Percentiles rank a stretch among this genome's conserved stretches.
These are phyloP conservation scores for Erannis defoliaria DNA, from an alignment of 2,888 invertebrate species.

Conservation along the genomic window DNA sequence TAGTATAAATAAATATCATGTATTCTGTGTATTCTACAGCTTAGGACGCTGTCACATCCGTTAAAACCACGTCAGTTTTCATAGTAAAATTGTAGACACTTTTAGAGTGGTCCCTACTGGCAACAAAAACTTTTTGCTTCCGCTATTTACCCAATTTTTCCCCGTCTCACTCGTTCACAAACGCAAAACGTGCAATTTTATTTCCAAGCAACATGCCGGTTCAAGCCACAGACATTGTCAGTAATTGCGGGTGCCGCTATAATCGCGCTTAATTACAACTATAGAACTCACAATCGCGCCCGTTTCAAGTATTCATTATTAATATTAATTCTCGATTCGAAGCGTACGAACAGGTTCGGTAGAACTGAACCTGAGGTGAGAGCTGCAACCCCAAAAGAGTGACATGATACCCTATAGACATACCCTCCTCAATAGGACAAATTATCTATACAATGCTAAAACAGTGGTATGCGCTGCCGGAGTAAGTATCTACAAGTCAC, in stretches of 20 bases:
- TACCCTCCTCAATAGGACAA: neutral
- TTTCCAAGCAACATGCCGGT: conserved; percentile 18
- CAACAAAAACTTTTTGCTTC: neutral
- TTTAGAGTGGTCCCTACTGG: too few relatives aligned
- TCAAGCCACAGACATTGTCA: conserved; percentile 63
- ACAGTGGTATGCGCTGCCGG: too few relatives aligned
- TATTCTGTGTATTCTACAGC: too few relatives aligned
- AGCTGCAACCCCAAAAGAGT: conserved; percentile 51
- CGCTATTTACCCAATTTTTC: neutral
- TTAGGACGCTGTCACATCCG: too few relatives aligned
- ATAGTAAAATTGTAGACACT: too few relatives aligned
- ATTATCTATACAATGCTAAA: too few relatives aligned
- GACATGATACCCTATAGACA: neutral
- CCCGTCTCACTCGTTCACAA: neutral
- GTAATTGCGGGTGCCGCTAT: conserved; percentile 77
- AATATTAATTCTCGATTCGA: conserved; percentile 76
- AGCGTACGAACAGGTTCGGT: conserved; percentile 69
- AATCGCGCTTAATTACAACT: conserved; percentile 82
- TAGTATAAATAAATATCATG: too few relatives aligned
- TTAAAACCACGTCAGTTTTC: too few relatives aligned
- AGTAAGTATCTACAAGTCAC: too few relatives aligned
- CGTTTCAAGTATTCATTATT: conserved; percentile 81
- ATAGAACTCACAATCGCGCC: conserved; percentile 79
- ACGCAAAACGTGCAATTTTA: conserved; percentile 9
- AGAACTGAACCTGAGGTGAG: conserved; percentile 54